Conservation (phyloP, 2,113 vertebrate genomes). For the Phylloscopus whistleri region DNA sequence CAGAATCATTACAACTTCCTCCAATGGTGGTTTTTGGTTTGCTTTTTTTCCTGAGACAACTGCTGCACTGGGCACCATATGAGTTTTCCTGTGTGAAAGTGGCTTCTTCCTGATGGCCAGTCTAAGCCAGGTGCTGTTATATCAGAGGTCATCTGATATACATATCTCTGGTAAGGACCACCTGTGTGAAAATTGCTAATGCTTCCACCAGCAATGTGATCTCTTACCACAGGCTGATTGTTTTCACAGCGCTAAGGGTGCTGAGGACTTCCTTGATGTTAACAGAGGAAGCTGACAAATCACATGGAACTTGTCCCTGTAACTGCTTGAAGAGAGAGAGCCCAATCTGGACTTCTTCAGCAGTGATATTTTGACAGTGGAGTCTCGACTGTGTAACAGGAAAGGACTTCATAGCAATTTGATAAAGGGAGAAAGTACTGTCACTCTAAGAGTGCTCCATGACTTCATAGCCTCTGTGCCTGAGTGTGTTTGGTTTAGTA, state of each 20-base stretch:
- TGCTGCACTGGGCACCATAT: constrained; percentile 44
- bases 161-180: constrained; percentile 32
- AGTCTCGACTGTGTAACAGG: neutral
- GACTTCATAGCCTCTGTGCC: constrained; percentile 45
- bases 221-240: constrained; percentile 34
- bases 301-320: constrained; percentile 33
- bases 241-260: constrained; percentile 37
- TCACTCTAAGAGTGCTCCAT: constrained; percentile 20
- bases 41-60: constrained; percentile 26
- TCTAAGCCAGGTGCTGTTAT: constrained; percentile 2
- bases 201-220: constrained; percentile 47
- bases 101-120: constrained; percentile 9
- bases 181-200: constrained; percentile 30
- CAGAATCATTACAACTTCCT: constrained; percentile 56
- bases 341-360: neutral
- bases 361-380: neutral
- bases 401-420: constrained; percentile 11
- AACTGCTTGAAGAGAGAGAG: constrained; percentile 3
- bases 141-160: constrained; percentile 26
- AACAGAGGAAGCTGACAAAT: constrained; percentile 41
- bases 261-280: constrained; percentile 52
- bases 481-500: constrained; percentile 19
- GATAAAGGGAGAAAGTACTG: constrained; percentile 10
- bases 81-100: constrained; percentile 49
- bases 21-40: neutral